These are phyloP conservation scores for Poecilia gillii DNA, from an alignment of 2,797 vertebrate genomes.

Conservation along the genomic window DNA sequence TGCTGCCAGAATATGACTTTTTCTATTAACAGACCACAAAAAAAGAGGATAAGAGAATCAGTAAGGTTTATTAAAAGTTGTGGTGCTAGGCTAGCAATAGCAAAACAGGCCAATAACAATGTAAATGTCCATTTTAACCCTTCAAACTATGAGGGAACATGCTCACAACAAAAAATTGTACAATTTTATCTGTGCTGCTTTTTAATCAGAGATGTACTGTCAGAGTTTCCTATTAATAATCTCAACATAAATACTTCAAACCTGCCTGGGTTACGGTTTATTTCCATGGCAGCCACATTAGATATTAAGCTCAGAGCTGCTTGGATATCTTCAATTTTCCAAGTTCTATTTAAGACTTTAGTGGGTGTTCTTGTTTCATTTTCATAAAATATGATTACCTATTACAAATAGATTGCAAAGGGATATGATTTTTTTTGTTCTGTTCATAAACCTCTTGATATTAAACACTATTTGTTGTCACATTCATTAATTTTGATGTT, in stretches of 20 bases:
- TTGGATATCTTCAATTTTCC: background rate
- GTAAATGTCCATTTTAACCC: background rate
- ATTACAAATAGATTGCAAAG: background rate
- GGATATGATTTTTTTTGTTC: background rate
- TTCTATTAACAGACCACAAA: background rate
- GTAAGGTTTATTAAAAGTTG: background rate
- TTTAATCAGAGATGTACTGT: background rate
- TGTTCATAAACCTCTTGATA: background rate
- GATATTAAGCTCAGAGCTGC: background rate
- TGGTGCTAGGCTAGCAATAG: background rate
- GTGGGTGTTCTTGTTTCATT: background rate
- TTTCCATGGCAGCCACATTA: background rate
- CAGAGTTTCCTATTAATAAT: background rate
- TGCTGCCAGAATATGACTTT: background rate
- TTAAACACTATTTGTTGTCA: background rate
- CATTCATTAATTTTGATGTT: background rate
- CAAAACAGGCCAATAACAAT: background rate
- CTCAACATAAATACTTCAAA: background rate
- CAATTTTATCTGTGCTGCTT: background rate
- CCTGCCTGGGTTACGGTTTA: background rate
- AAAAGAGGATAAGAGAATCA: background rate
- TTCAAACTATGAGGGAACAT: background rate
- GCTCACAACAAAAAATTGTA: background rate
- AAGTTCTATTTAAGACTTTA: background rate
- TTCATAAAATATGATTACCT: background rate